These are phyloP conservation scores for Diprion similis DNA, from an alignment of 1,140 invertebrate species.

Conservation along the genomic window DNA sequence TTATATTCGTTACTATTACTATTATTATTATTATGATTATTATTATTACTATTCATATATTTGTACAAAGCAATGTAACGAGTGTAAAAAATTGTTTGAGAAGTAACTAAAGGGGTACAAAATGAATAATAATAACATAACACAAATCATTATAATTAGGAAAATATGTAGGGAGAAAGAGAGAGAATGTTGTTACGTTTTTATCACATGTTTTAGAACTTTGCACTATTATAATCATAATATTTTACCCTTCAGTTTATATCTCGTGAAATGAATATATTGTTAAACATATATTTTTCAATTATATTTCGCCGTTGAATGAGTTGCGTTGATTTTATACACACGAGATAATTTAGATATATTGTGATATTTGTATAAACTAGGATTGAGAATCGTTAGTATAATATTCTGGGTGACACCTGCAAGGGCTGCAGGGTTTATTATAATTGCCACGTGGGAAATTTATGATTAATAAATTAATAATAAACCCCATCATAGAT, in stretches of 20 bases:
- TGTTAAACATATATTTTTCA: neutral
- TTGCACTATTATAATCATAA: neutral
- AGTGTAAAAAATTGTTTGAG: neutral
- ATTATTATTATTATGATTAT: neutral
- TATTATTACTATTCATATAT: neutral
- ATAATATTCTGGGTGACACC: neutral
- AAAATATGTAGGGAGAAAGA: neutral
- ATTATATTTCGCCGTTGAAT: neutral
- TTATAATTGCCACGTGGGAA: neutral
- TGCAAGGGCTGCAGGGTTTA: neutral
- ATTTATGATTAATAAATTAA: neutral
- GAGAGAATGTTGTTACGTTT: slow-evolving; percentile 2
- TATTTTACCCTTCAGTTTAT: neutral
- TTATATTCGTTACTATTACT: too few relatives aligned
- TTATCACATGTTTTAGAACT: neutral
- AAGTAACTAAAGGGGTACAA: neutral
- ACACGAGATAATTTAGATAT: neutral
- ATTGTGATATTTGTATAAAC: slow-evolving; percentile 6
- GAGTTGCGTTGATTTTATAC: neutral
- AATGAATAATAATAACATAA: neutral
- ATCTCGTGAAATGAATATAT: neutral
- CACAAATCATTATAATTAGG: neutral
- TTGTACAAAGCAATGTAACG: neutral
- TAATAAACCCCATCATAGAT: neutral
- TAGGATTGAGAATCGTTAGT: neutral